Evolutionary conservation across 1,140 invertebrate species (phyloP).

Genomic region (Meteorus sp.): DNA sequence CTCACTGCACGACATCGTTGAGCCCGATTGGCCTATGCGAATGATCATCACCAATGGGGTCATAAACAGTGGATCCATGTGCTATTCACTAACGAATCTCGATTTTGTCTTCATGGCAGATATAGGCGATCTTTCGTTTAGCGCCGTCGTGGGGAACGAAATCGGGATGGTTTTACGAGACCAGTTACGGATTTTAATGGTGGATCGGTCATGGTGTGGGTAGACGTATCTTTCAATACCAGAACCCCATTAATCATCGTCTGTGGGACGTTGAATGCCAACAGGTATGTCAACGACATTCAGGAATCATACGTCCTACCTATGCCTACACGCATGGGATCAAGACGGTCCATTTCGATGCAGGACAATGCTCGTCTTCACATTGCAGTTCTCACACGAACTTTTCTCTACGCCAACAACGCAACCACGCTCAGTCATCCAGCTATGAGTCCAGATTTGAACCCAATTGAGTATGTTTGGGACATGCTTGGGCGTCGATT

Average conservation of each 20-base stretch:
- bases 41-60: conserved; percentile 7
- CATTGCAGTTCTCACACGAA: conserved; percentile 30
- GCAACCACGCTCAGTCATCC: conserved; percentile 44
- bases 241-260: conserved; percentile 33
- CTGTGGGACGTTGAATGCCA: conserved; percentile 1
- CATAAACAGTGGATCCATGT: conserved; percentile 25
- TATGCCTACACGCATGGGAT: neutral
- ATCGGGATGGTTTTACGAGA: conserved; percentile 33
- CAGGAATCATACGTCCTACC: conserved; percentile 5
- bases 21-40: conserved; percentile 8
- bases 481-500: conserved; percentile 28
- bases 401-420: conserved; percentile 33
- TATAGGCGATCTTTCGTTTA: conserved; percentile 32
- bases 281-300: conserved; percentile 11
- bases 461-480: conserved; percentile 54
- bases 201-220: no score
- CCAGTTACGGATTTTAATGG: no score
- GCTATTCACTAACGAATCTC: conserved; percentile 29
- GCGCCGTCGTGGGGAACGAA: conserved; percentile 34
- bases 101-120: conserved; percentile 27
- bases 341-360: conserved; percentile 22
- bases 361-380: conserved; percentile 33
- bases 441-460: conserved; percentile 48
- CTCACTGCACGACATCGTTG: neutral
- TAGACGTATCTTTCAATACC: no score